Conservation (phyloP, 2,797 vertebrate species). For the Leuciscus waleckii region DNA sequence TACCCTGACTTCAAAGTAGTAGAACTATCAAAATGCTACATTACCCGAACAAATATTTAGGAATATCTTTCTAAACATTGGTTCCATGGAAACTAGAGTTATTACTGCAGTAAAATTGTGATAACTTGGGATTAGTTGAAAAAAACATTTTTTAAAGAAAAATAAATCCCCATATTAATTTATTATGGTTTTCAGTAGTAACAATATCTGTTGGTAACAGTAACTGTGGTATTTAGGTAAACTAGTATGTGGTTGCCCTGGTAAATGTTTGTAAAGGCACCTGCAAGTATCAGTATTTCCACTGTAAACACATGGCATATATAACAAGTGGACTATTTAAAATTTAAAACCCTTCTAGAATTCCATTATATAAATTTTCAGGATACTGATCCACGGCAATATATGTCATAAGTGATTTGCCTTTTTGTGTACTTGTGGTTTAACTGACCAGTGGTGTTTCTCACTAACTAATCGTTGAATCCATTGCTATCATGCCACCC, state of each 20-base stretch:
- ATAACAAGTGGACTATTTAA: not conserved
- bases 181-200: not conserved
- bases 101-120: conserved; percentile 4
- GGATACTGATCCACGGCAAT: not conserved
- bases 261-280: not conserved
- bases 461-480: conserved; percentile 25
- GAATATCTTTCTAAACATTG: not conserved
- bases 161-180: not conserved
- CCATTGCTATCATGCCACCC: conserved; percentile 59
- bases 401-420: not conserved
- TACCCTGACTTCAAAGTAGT: not conserved
- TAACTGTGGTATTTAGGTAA: not conserved
- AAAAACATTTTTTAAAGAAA: not conserved
- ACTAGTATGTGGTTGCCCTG: not conserved
- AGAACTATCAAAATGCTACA: not conserved
- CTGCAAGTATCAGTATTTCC: conserved; percentile 1
- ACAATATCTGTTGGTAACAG: not conserved
- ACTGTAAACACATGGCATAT: not conserved
- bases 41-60: not conserved
- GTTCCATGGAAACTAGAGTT: not conserved
- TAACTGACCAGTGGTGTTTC: conserved; percentile 5
- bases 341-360: not conserved
- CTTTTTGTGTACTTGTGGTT: not conserved
- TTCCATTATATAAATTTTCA: not conserved
- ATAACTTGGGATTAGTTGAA: conserved; percentile 1